Percentiles rank a stretch among this genome's conserved stretches.
Evolutionary conservation across 2,113 vertebrate species (phyloP).

Genomic region (Loxodonta africana): DNA sequence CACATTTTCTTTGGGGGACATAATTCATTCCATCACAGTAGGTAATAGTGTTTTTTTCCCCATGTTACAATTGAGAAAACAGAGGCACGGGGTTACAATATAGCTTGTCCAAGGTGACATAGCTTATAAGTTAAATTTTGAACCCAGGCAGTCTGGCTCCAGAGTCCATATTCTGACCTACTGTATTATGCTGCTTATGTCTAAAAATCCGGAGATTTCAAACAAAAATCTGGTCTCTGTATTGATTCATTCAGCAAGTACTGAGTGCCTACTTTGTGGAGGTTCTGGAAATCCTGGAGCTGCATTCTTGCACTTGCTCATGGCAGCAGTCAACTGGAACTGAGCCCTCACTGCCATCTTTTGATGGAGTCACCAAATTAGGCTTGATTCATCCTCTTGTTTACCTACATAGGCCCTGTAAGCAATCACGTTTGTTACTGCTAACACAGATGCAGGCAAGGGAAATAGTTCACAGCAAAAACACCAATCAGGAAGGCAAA

Average conservation of each 20-base stretch:
- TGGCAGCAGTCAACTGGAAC: too few species aligned
- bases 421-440: background rate
- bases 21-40: too few species aligned
- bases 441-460: background rate
- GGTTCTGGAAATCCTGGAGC: rapidly evolving
- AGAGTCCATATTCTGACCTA: background rate
- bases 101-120: background rate
- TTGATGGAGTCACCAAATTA: background rate
- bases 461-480: background rate
- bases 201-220: background rate
- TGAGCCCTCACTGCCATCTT: background rate
- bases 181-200: background rate
- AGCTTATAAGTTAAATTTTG: background rate
- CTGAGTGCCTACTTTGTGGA: background rate
- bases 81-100: background rate
- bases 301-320: background rate
- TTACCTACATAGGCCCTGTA: background rate
- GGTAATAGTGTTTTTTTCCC: background rate
- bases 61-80: background rate
- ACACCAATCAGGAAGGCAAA: background rate
- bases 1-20: too few species aligned
- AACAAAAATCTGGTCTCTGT: background rate
- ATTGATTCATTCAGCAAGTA: background rate
- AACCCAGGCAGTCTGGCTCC: background rate
- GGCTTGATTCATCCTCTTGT: background rate